phyloP scores from a whole-genome alignment of 2,113 vertebrate species.

The Odontophorus gujanensis region DNA sequence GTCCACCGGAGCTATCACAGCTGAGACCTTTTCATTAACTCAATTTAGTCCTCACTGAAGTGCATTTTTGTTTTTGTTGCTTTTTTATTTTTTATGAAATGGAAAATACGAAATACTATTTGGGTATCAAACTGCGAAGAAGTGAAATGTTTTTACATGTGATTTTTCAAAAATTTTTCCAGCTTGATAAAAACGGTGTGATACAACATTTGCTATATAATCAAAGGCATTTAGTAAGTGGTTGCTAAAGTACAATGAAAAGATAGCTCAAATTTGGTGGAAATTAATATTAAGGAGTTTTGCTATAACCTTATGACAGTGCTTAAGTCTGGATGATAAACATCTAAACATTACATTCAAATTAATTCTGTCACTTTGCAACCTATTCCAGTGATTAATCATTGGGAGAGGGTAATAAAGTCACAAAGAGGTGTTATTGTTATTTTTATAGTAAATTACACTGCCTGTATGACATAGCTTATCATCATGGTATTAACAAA shows the following conservation, averaged over 20 bases:
- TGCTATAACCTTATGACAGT: background rate
- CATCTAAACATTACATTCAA: background rate
- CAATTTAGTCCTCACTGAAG: background rate
- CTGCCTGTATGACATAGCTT: background rate
- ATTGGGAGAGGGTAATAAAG: constrained; percentile 33
- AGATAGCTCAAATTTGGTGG: background rate
- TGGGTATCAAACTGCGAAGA: background rate
- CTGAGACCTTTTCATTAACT: background rate
- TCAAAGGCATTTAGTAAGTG: constrained; percentile 32
- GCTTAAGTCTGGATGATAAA: background rate
- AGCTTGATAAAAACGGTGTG: background rate
- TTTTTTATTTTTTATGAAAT: background rate
- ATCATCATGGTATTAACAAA: constrained; percentile 8
- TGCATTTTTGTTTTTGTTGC: background rate
- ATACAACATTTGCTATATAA: background rate
- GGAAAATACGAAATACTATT: background rate
- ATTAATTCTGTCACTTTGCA: constrained; percentile 20
- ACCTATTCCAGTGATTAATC: constrained; percentile 13
- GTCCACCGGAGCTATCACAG: background rate
- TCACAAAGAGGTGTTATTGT: background rate
- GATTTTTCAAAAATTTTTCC: background rate
- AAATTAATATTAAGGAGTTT: constrained; percentile 31
- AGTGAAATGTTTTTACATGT: background rate
- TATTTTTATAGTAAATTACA: constrained; percentile 36
- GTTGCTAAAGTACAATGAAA: background rate